Conservation (phyloP, 2,888 invertebrate species). For the Artemia sinica region DNA sequence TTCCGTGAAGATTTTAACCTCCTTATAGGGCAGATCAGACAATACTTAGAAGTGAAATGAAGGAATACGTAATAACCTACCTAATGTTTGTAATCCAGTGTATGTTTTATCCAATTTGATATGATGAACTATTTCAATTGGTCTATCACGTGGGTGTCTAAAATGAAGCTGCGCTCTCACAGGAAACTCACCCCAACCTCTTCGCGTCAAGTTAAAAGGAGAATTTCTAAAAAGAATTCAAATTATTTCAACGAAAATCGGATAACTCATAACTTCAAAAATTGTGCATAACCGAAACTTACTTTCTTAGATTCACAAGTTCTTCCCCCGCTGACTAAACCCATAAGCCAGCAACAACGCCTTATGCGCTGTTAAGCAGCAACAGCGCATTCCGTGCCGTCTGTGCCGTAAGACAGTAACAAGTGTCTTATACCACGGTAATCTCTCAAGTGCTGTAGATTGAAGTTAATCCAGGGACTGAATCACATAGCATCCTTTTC, state of each 20-base stretch:
- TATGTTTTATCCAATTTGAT: constrained; percentile 61
- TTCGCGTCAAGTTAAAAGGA: constrained; percentile 63
- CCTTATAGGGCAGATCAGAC: too few relatives aligned
- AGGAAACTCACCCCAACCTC: constrained; percentile 87
- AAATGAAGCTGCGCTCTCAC: constrained; percentile 63
- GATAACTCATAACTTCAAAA: background rate
- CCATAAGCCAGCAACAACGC: too few relatives aligned
- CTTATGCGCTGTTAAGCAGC: too few relatives aligned
- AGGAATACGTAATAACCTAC: constrained; percentile 29
- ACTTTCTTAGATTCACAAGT: background rate
- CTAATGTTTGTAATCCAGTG: constrained; percentile 65
- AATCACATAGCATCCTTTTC: too few relatives aligned
- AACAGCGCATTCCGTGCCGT: too few relatives aligned
- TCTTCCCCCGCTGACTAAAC: too few relatives aligned
- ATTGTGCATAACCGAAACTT: constrained; percentile 17
- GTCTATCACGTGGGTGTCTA: constrained; percentile 49
- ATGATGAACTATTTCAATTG: constrained; percentile 58
- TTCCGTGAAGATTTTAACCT: too few relatives aligned
- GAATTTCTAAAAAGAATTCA: constrained; percentile 39
- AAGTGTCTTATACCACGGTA: too few relatives aligned
- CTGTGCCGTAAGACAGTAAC: too few relatives aligned
- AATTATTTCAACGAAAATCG: constrained; percentile 19
- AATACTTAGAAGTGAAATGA: too few relatives aligned
- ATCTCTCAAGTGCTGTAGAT: too few relatives aligned
- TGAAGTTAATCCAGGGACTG: too few relatives aligned